phyloP scores from a whole-genome alignment of 2,888 invertebrate species.

The Byasa hedistus region DNA sequence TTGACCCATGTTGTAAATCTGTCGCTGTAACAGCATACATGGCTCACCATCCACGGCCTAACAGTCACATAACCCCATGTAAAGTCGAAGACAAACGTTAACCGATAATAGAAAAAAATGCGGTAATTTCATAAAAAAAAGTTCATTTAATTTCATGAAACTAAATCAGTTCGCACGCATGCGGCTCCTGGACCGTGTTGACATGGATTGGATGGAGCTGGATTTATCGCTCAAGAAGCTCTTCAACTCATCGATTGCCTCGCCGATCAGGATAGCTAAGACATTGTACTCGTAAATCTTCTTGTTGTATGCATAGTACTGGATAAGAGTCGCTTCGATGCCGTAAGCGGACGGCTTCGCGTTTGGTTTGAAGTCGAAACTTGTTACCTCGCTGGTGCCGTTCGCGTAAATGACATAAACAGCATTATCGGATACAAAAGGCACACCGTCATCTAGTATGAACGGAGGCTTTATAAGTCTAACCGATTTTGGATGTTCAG shows the following conservation, averaged over 20 bases:
- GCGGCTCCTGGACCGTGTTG: conserved; percentile 34
- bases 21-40: no score
- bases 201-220: conserved; percentile 43
- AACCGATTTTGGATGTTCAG: conserved; percentile 39
- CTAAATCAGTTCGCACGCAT: conserved; percentile 26
- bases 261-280: conserved; percentile 19
- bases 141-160: no score
- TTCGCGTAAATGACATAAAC: conserved; percentile 46
- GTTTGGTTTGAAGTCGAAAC: conserved; percentile 38
- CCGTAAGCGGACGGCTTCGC: conserved; percentile 50
- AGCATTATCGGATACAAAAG: conserved; percentile 44
- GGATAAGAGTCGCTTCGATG: conserved; percentile 49
- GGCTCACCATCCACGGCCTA: no score
- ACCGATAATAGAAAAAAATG: no score
- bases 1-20: no score
- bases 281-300: conserved; percentile 60
- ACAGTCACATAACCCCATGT: no score
- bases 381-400: conserved; percentile 42
- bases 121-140: no score
- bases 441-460: conserved; percentile 42
- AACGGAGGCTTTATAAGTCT: conserved; percentile 49
- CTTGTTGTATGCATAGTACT: conserved; percentile 56
- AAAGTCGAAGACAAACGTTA: no score
- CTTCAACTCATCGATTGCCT: conserved; percentile 40
- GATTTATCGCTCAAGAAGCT: conserved; percentile 41